Evolutionary conservation across 2,888 invertebrate genomes (phyloP), one percentile per base, ranked within the genome.

Genomic region (Drosophila hamatofila): DNA sequence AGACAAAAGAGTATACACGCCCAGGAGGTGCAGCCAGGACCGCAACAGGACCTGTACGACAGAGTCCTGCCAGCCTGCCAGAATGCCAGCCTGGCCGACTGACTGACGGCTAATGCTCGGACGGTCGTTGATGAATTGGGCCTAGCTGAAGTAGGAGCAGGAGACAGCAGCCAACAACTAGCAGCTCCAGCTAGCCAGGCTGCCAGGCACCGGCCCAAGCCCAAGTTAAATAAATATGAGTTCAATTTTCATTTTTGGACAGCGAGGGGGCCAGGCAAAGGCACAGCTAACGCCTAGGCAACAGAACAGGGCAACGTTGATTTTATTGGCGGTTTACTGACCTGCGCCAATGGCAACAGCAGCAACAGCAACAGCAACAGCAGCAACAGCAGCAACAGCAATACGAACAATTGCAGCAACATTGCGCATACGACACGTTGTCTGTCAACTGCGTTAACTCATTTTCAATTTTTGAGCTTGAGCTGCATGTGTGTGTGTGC

Each of bases 251-350:
- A 87, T 87, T 89, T 89, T 86, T 59, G 71, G 71, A 71, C 72
- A 63, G 61, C 62, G 64, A 21, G 51, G 7, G 33, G 37, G 25
- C 25, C 3, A 76, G 51, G 83, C 60, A 64, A 51, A 65, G 49
- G 46, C 30, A 49, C 55, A 42, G 51, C 41, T n/a, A 44, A 23
- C n/a, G 30, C 27, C 41, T 41, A 49, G 35, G 42, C 51, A 54
- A 42, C 56, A 21, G 56, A 8, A 25, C 60, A 51, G 51, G 30
- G 30, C 64, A 80, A 88, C 86, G 89, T 88, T 85, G 89, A 83
- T 86, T 90, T 86, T 86, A 86, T 86, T 86, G 86, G 86, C 86
- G 86, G 86, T 89, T 90, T 89, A 86, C 90, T 86, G 89, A 86
- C 86, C 88, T 86, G 80, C 71, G 83, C 78, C 83, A 83, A 76